Evolutionary conservation across 2,888 invertebrate species (phyloP).

Genomic region (Acrocera orbiculus): DNA sequence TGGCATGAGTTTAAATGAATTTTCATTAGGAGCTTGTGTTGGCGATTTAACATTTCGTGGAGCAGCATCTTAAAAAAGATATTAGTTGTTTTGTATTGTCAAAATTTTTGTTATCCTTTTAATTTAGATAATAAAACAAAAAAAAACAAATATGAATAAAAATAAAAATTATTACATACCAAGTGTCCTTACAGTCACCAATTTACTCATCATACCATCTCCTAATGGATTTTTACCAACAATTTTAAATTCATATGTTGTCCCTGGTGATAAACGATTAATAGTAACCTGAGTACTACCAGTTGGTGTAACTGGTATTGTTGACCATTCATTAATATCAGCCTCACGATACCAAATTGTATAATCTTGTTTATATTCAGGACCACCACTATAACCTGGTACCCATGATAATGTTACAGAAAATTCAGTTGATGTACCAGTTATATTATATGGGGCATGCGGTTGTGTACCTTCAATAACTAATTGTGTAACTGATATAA

Average conservation of each 20-base stretch:
- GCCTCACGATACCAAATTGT: constrained; percentile 87
- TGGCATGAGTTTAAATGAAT: constrained; percentile 47
- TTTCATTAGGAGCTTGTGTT: constrained; percentile 45
- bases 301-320: constrained; percentile 81
- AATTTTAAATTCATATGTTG: constrained; percentile 90
- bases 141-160: too few species aligned
- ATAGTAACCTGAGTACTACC: constrained; percentile 80
- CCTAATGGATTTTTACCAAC: constrained; percentile 88
- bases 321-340: constrained; percentile 79
- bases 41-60: constrained; percentile 35
- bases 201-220: constrained; percentile 90
- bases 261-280: constrained; percentile 74
- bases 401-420: constrained; percentile 82
- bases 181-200: constrained; percentile 72
- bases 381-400: constrained; percentile 89
- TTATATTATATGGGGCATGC: constrained; percentile 91
- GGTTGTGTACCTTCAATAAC: constrained; percentile 91
- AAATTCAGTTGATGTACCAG: constrained; percentile 76
- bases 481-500: constrained; percentile 73
- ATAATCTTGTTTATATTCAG: constrained; percentile 88
- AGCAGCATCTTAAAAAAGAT: constrained; percentile 25
- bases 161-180: constrained; percentile 47
- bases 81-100: too few species aligned
- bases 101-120: too few species aligned
- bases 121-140: too few species aligned